A percentile compares a stretch with the other conserved stretches of the same genome.
Evolutionary conservation across 2,797 vertebrate genomes (phyloP).

Genomic region (Macrochelys suwanniensis): DNA sequence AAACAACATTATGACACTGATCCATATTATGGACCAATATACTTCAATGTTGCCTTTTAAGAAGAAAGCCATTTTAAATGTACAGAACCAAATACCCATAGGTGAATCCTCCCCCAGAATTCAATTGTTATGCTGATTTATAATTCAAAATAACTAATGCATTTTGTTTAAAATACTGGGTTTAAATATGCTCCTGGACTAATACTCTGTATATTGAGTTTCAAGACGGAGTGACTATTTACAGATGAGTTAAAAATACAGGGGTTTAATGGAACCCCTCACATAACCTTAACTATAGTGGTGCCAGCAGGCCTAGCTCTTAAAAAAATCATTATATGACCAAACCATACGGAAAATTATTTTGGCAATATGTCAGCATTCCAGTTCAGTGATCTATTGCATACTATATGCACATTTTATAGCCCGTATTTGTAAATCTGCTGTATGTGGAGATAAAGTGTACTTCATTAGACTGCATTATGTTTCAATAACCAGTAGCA

Average conservation of each 20-base stretch:
- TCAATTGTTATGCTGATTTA: background rate
- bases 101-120: background rate
- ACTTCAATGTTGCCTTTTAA: background rate
- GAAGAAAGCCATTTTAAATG: background rate
- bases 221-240: background rate
- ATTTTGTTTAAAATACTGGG: background rate
- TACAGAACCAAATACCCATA: background rate
- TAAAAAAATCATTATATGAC: background rate
- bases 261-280: background rate
- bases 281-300: background rate
- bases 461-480: background rate
- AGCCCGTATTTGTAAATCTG: background rate
- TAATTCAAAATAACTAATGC: background rate
- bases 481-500: background rate
- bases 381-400: background rate
- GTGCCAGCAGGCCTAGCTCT: background rate
- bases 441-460: background rate
- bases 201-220: background rate
- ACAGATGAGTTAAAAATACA: background rate
- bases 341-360: background rate
- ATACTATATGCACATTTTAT: background rate
- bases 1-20: background rate
- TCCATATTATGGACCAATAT: background rate
- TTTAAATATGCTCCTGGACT: background rate
- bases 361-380: background rate